These are phyloP conservation scores for Notothenia coriiceps DNA, from an alignment of 2,113 vertebrate genomes.

Conservation along the genomic window DNA sequence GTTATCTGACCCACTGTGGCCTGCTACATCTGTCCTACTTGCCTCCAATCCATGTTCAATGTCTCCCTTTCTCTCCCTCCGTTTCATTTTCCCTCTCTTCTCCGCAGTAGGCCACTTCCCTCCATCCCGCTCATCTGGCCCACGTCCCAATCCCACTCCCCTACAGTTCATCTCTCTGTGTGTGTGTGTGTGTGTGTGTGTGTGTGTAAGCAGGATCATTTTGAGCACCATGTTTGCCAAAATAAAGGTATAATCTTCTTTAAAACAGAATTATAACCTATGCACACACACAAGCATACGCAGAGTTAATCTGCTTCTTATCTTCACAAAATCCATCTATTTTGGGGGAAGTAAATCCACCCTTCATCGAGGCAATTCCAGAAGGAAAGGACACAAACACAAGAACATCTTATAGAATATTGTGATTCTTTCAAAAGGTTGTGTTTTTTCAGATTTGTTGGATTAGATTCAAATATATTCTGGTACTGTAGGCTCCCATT, in stretches of 20 bases:
- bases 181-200: constrained; percentile 24
- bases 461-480: background rate
- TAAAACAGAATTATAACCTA: constrained; percentile 66
- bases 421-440: constrained; percentile 4
- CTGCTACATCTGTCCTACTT: constrained; percentile 69
- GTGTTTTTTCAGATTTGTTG: constrained; percentile 8
- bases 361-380: constrained; percentile 59
- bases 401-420: background rate
- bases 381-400: constrained; percentile 24
- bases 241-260: constrained; percentile 75
- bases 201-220: constrained; percentile 64
- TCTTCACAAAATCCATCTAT: constrained; percentile 67
- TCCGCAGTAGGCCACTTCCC: constrained; percentile 39
- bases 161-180: constrained; percentile 1
- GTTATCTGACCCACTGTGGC: constrained; percentile 74
- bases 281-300: constrained; percentile 11
- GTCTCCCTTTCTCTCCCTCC: constrained; percentile 14
- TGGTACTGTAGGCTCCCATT: background rate
- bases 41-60: constrained; percentile 26
- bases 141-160: constrained; percentile 47
- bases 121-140: constrained; percentile 60
- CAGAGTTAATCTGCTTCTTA: constrained; percentile 66
- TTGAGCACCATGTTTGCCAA: constrained; percentile 70
- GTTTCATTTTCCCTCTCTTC: background rate
- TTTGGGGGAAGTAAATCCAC: constrained; percentile 60